Conservation (phyloP, 2,113 vertebrate genomes). For the Cavia aperea region DNA sequence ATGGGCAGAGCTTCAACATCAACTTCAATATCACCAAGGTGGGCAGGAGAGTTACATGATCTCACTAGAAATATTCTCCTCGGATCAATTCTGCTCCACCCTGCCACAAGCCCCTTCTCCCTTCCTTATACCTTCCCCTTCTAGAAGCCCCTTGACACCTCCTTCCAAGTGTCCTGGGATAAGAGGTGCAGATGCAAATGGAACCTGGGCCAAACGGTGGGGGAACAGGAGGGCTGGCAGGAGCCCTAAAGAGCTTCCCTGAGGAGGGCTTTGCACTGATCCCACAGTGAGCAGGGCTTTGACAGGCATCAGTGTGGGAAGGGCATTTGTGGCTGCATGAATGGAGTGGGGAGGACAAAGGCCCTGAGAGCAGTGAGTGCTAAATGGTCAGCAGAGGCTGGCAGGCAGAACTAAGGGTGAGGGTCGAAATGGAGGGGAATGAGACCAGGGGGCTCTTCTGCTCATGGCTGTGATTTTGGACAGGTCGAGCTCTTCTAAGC, state of each 20-base stretch:
- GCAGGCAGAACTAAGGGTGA: background rate
- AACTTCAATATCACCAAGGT: constrained; percentile 98
- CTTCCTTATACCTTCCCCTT: background rate
- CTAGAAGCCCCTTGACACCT: background rate
- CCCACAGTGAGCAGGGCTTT: background rate
- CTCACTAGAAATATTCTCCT: background rate
- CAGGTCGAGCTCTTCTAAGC: background rate
- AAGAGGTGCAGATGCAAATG: background rate
- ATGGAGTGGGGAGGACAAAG: background rate
- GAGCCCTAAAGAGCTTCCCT: background rate
- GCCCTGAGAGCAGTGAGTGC: too few species aligned
- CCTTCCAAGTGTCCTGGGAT: background rate
- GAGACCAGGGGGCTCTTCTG: background rate
- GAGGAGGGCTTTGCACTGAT: background rate
- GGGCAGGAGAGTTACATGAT: background rate
- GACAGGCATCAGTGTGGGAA: background rate
- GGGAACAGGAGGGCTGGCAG: background rate
- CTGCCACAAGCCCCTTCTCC: background rate
- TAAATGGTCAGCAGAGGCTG: background rate
- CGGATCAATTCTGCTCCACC: background rate
- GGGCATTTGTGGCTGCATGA: background rate
- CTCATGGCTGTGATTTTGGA: background rate
- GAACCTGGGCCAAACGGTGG: background rate
- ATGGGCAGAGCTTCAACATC: constrained; percentile 94
- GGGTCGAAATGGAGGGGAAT: background rate